Percentiles rank a stretch among this genome's conserved stretches.
Conservation (phyloP, 2,797 vertebrate species). For the Rhynchotus rufescens region DNA sequence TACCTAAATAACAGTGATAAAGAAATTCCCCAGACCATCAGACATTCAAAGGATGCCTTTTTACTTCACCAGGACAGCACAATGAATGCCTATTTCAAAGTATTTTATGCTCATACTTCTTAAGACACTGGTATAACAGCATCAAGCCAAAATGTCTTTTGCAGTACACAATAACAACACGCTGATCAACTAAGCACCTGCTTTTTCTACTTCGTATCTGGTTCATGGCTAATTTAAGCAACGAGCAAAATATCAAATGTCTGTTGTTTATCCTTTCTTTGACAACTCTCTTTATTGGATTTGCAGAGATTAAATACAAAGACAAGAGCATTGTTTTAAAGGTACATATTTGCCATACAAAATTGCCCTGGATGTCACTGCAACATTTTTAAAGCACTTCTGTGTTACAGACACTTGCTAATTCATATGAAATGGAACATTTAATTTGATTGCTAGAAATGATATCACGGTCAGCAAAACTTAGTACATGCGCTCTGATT, state of each 20-base stretch:
- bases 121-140: neutral
- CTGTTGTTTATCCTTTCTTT: neutral
- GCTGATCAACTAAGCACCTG: neutral
- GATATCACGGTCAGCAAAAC: neutral
- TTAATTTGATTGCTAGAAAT: neutral
- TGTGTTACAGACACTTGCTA: neutral
- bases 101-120: neutral
- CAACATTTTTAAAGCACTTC: constrained; percentile 18
- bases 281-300: neutral
- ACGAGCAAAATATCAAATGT: neutral
- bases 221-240: neutral
- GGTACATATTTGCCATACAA: neutral
- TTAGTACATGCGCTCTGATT: neutral
- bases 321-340: neutral
- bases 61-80: neutral
- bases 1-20: neutral
- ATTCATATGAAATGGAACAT: constrained; percentile 28
- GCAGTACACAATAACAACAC: neutral
- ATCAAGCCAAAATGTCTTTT: neutral
- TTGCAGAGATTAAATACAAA: neutral
- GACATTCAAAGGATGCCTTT: neutral
- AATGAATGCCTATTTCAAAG: neutral
- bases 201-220: neutral
- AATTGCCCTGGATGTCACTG: neutral
- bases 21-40: neutral